Conservation (phyloP, 2,888 invertebrate genomes). For the Lithophane socia region DNA sequence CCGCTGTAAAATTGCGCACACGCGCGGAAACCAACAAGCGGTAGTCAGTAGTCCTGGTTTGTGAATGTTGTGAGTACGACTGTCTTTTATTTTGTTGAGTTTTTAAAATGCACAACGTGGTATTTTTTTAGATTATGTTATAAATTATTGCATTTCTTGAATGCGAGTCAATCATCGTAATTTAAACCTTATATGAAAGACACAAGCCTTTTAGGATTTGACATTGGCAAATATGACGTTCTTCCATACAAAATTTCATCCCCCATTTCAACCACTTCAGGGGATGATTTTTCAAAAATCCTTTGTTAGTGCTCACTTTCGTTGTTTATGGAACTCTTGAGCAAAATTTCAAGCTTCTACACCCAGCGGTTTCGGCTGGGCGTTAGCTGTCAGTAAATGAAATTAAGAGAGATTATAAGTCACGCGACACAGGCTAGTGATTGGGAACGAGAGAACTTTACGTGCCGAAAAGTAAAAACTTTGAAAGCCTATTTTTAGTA, state of each 20-base stretch:
- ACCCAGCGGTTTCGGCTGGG: no score
- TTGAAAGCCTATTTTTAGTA: background rate
- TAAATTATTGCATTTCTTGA: background rate
- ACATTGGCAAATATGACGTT: background rate
- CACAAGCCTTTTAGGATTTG: background rate
- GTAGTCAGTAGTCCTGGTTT: slow-evolving; percentile 13
- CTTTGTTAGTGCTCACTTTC: background rate
- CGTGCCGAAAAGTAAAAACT: background rate
- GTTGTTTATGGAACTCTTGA: no score
- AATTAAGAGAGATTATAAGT: background rate
- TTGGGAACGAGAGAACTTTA: background rate
- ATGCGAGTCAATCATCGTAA: background rate
- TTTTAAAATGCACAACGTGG: background rate
- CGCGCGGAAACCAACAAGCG: slow-evolving; percentile 27
- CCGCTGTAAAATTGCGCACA: slow-evolving; percentile 51
- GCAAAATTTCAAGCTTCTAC: no score
- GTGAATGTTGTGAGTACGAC: slow-evolving; percentile 3
- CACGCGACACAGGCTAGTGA: background rate
- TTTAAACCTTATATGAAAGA: background rate
- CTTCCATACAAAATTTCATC: background rate
- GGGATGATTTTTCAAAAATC: background rate
- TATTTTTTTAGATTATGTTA: background rate
- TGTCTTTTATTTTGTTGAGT: slow-evolving; percentile 16
- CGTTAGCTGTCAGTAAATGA: no score
- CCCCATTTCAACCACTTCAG: background rate